Evolutionary conservation across 2,888 invertebrate species (phyloP).

Genomic region (Leptinotarsa rubiginosa): DNA sequence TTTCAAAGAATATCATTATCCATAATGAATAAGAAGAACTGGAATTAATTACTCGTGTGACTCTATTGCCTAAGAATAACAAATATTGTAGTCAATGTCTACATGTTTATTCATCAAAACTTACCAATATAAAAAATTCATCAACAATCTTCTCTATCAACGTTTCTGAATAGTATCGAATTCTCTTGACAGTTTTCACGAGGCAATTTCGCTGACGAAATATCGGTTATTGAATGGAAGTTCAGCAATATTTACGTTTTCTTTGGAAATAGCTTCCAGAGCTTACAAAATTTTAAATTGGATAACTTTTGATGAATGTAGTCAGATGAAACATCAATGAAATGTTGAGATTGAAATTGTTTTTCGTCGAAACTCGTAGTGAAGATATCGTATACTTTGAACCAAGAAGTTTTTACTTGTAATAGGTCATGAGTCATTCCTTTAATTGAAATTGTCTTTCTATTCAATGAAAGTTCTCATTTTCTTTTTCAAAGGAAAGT

Average conservation of each 20-base stretch:
- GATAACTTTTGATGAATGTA: not conserved
- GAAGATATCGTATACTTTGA: not conserved
- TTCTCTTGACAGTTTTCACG: not conserved
- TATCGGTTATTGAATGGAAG: not conserved
- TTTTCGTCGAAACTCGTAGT: not conserved
- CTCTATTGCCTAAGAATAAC: no score
- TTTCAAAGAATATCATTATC: no score
- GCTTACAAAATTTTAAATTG: not conserved
- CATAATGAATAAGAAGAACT: no score
- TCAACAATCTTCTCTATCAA: no score
- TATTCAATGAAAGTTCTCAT: no score
- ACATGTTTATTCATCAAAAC: no score
- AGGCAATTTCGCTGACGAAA: not conserved
- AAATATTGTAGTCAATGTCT: no score
- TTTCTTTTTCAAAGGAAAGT: no score
- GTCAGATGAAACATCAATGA: not conserved
- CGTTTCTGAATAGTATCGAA: no score
- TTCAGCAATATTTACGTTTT: not conserved
- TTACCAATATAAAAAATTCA: no score
- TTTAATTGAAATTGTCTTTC: no score
- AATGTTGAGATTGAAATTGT: not conserved
- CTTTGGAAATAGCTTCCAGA: conserved; percentile 4
- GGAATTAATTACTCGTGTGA: no score
- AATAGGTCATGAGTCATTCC: not conserved
- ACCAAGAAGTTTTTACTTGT: not conserved